These are phyloP conservation scores for Tyria jacobaeae DNA, from an alignment of 2,888 invertebrate genomes.

Conservation along the genomic window DNA sequence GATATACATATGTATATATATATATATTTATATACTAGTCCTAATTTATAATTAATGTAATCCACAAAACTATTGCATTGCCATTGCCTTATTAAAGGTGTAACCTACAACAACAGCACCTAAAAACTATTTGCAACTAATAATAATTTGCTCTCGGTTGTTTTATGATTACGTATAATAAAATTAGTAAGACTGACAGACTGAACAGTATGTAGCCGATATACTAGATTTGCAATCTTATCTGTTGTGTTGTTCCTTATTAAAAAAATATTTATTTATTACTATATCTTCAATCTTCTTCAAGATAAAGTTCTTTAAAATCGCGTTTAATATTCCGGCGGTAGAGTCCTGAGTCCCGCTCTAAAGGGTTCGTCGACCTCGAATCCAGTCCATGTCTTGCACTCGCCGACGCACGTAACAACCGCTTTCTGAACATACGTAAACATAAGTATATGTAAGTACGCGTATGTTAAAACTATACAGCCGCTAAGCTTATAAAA, in stretches of 20 bases:
- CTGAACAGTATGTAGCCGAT: background rate
- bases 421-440: constrained; percentile 73
- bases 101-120: no score
- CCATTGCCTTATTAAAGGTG: no score
- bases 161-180: no score
- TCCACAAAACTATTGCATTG: background rate
- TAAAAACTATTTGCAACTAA: no score
- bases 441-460: constrained; percentile 48
- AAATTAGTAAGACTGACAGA: no score
- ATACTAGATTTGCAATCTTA: background rate
- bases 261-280: no score
- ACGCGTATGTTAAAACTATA: constrained; percentile 40
- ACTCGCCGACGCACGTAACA: constrained; percentile 80
- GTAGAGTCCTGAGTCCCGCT: constrained; percentile 83
- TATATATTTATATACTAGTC: no score
- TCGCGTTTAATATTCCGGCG: constrained; percentile 74
- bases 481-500: constrained; percentile 29
- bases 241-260: no score
- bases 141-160: no score
- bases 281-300: background rate
- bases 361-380: constrained; percentile 78
- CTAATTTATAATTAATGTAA: background rate
- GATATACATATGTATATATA: no score
- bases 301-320: no score
- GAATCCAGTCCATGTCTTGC: constrained; percentile 84